Evolutionary conservation across 2,888 invertebrate genomes (phyloP).

Genomic region (Caenorhabditis uteleia): DNA sequence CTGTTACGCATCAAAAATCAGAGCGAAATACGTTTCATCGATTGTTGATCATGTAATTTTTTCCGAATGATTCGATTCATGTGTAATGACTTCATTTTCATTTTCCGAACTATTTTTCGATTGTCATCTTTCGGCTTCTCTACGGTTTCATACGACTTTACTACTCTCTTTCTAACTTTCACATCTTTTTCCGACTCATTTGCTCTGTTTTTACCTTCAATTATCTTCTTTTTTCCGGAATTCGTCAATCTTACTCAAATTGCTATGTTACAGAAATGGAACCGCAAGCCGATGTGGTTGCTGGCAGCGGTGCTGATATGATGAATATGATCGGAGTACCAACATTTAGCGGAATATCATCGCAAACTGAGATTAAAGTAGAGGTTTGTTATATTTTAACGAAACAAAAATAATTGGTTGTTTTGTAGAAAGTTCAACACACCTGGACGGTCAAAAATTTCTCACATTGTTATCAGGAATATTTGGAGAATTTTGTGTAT

Average conservation of each 20-base stretch:
- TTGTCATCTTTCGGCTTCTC: too few relatives aligned
- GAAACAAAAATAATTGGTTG: not conserved
- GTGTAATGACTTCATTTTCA: too few relatives aligned
- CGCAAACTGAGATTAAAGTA: conserved; percentile 69
- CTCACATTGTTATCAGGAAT: conserved; percentile 68
- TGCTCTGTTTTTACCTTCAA: not conserved
- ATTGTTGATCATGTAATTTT: too few relatives aligned
- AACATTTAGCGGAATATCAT: conserved; percentile 47
- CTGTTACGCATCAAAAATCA: too few relatives aligned
- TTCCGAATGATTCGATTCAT: too few relatives aligned
- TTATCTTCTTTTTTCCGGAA: not conserved
- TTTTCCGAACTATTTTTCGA: too few relatives aligned
- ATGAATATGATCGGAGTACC: conserved; percentile 16
- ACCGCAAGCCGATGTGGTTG: conserved; percentile 28
- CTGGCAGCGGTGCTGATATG: conserved; percentile 8
- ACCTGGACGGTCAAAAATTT: conserved; percentile 70
- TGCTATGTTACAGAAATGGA: conserved; percentile 17
- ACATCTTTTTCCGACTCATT: not conserved
- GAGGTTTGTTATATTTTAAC: conserved; percentile 47
- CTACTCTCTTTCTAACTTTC: too few relatives aligned
- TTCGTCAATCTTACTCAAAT: not conserved
- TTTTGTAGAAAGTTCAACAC: conserved; percentile 66
- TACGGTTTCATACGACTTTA: too few relatives aligned
- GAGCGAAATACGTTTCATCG: too few relatives aligned
- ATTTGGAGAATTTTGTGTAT: conserved; percentile 68